Evolutionary conservation across 2,797 vertebrate species (phyloP), one percentile per base, ranked within the genome.

Genomic region (Distichodus sexfasciatus): DNA sequence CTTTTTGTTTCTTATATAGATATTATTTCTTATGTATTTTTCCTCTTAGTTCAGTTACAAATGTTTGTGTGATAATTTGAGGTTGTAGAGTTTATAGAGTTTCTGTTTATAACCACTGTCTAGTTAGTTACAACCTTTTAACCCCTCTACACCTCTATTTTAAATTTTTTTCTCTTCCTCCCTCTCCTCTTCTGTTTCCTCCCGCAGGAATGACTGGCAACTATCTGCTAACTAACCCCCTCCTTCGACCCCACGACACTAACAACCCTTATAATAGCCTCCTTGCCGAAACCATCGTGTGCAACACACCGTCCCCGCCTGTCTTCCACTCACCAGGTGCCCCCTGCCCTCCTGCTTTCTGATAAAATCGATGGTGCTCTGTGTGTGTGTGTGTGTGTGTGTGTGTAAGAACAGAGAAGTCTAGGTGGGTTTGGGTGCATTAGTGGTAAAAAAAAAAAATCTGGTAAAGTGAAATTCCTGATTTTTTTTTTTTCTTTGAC

Each of bases 141-240:
- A 76, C 33, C 21, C 29, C 31, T 24, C 21, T 12, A 14, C 33
- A 41, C 53, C 53, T 70, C 17, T 70, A n/a, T 14, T 14, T 6
- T 7, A 15, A 0, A 40, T 46, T 43, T 33, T 26, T 29, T 70
- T 85, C 9, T 24, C 28, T 29, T 41, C 11, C 66, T 44, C 44
- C 17, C 28, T 43, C 23, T 40, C 3, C 61, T 64, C 54, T 15
- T 10, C 46, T 61, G 59, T 48, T 47, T 36, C 76, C n/a, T 87
- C 92, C 88, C 86, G 78, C 94, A 99, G 97, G 97, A 91, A 97
- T 99, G 96, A 96, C 96, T 88, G 96, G 96, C 91, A 99, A 98
- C 96, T 99, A 98, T 93, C 95, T 99, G 90, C 95, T 99, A 94
- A 99, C 97, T 96, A 99, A 99, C 92, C 97, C 97, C 92, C 96